Evolutionary conservation across 2,797 vertebrate species (phyloP), one percentile per base, ranked within the genome.

Genomic region (Halcyon badia): DNA sequence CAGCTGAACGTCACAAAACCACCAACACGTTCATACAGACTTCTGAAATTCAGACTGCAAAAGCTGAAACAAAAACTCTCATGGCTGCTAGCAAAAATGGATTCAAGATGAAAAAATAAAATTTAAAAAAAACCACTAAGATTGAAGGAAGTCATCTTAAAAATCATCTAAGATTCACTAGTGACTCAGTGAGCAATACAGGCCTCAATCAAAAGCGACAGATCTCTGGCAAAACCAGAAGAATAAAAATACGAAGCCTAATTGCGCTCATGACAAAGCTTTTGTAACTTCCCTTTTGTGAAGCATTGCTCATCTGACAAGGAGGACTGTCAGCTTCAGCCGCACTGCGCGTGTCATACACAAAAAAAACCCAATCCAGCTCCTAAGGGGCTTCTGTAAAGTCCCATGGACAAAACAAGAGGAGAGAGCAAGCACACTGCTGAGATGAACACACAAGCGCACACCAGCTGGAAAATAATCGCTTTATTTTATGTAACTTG

Each of bases 241-340:
- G 69, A 92, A 44, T 77, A 77, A 95, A 91, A 96, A 89, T 48
- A 82, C 1, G 5, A 87, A 83, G 64, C 35, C 56, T 83, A 94
- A 92, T 3, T 87, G 61, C 79, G 48, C 48, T 85, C 79, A 65
- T 85, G 64, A 75, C 60, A 60, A 77, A 81, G 87, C 65, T 90
- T 94, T 80, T 92, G 87, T 56, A 89, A 89, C 81, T 95, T 94
- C 95, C 89, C 56, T 84, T 93, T 94, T 39, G 80, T 52, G 60
- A 94, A 82, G 78, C 19, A 80, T 44, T 56, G 76, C 60, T 93
- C 83, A 78, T 90, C 92, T 66, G 83, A 92, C 54, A 72, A 64
- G 62, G 51, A 84, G 33, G 72, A 30, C 61, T 68, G 77, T 72
- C 83, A 94, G 69, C 49, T 83, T 90, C 52, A 66, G 69, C 41